phyloP scores from a whole-genome alignment of 2,888 invertebrate species.

The Phania funesta region DNA sequence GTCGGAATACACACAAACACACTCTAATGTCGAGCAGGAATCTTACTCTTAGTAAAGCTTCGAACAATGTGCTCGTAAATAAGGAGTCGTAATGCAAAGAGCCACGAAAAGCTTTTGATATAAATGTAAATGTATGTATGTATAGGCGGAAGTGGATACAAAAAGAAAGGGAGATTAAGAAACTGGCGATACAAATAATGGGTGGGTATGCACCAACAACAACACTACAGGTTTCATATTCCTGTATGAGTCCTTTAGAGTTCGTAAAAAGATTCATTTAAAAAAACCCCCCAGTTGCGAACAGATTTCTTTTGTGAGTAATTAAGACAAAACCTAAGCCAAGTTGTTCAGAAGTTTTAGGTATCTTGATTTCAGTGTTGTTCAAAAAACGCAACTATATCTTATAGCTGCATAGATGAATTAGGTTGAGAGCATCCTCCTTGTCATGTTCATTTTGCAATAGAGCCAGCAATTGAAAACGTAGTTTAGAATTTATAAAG shows the following conservation, averaged over 20 bases:
- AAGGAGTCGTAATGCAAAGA: not conserved
- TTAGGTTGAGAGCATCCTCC: no score
- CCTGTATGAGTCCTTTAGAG: not conserved
- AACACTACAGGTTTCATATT: not conserved
- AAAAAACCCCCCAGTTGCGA: no score
- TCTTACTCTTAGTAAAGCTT: slow-evolving; percentile 13
- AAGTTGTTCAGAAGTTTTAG: no score
- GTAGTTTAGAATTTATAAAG: no score
- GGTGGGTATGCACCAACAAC: not conserved
- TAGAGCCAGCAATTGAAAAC: no score
- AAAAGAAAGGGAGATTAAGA: not conserved
- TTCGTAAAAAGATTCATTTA: not conserved
- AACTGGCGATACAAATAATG: not conserved
- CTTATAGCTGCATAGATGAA: no score
- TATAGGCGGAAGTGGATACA: not conserved
- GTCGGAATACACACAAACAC: slow-evolving; percentile 37
- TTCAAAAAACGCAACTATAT: no score
- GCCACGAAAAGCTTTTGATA: slow-evolving; percentile 18
- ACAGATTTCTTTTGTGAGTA: not conserved
- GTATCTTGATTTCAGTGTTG: no score
- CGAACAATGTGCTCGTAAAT: not conserved
- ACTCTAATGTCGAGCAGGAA: not conserved
- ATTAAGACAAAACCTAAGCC: no score
- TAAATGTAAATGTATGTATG: no score
- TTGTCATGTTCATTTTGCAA: no score